Conservation (phyloP, 2,113 vertebrate species). For the Pithys albifrons region DNA sequence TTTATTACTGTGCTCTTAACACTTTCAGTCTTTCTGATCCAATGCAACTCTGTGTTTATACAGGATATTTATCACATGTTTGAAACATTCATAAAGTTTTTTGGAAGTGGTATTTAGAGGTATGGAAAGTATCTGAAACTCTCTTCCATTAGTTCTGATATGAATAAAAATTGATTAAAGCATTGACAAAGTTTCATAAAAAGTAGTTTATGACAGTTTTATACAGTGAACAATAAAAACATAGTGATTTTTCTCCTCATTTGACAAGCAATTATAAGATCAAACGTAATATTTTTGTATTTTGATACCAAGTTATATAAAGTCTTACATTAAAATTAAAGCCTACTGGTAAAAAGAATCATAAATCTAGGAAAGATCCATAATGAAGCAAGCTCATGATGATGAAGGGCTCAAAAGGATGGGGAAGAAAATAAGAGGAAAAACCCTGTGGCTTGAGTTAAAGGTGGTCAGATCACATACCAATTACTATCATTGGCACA, state of each 20-base stretch:
- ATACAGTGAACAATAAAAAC: background rate
- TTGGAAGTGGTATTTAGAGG: background rate
- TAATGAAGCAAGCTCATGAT: background rate
- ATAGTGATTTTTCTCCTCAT: background rate
- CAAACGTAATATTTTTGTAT: background rate
- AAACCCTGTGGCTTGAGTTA: background rate
- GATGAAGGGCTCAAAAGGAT: background rate
- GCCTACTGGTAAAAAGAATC: background rate
- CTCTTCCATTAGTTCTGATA: background rate
- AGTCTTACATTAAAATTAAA: background rate
- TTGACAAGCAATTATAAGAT: background rate
- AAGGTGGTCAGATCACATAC: background rate
- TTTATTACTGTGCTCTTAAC: background rate
- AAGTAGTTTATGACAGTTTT: background rate
- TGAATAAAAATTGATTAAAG: background rate
- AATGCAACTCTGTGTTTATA: background rate
- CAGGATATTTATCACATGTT: background rate
- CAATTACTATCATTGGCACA: background rate
- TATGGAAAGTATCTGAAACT: background rate
- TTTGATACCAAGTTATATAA: background rate
- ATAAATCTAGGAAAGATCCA: background rate
- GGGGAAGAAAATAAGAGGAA: background rate
- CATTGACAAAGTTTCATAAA: background rate
- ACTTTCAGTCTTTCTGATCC: background rate
- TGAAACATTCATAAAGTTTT: background rate